Conservation (phyloP, 1,140 invertebrate species). For the Teleogryllus occipitalis region DNA sequence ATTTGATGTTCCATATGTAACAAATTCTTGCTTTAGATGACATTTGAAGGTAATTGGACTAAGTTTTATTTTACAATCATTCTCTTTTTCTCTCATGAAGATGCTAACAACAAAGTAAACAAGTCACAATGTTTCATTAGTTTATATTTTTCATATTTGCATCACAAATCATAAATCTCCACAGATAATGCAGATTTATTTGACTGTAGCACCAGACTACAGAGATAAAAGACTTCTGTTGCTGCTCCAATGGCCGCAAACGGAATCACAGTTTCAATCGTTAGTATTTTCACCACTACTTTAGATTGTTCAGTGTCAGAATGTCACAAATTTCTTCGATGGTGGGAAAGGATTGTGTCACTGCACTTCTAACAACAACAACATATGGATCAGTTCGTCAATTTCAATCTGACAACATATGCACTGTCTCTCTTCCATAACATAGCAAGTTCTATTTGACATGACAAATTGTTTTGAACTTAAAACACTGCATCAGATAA, state of each 20-base stretch:
- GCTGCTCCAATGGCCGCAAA: constrained; percentile 2
- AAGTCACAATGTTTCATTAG: not conserved
- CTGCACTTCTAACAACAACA: not conserved
- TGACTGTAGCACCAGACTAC: not conserved
- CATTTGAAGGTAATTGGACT: no score
- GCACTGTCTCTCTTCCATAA: not conserved
- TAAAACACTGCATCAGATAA: not conserved
- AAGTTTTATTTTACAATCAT: not conserved
- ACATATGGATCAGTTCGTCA: not conserved
- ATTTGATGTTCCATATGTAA: no score
- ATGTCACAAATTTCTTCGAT: not conserved
- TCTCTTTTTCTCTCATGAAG: not conserved
- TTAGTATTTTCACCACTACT: not conserved
- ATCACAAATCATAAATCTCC: not conserved
- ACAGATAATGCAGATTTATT: not conserved
- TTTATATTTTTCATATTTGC: not conserved
- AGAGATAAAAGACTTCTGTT: constrained; percentile 1
- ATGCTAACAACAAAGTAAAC: not conserved
- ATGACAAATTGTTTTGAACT: not conserved
- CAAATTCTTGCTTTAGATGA: no score
- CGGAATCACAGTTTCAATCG: constrained; percentile 3
- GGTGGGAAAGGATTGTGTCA: not conserved
- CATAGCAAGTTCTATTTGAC: not conserved
- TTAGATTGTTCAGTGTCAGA: not conserved
- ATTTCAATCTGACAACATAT: not conserved